Conservation (phyloP, 2,113 vertebrate genomes). For the Benitochromis conjunctus region DNA sequence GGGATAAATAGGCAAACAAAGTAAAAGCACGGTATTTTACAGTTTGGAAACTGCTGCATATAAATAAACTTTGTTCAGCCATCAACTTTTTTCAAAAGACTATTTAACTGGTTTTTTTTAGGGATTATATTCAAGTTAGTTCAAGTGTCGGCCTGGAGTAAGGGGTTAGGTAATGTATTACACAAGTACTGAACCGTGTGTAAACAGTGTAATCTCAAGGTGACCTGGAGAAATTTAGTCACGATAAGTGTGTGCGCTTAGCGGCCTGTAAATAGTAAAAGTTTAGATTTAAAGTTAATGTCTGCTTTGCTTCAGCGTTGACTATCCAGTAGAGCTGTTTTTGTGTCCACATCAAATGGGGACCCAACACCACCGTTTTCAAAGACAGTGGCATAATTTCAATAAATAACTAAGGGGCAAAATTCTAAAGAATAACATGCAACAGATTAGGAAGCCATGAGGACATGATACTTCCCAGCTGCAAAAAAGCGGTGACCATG, state of each 20-base stretch:
- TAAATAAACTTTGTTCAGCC: not conserved
- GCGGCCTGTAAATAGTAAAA: not conserved
- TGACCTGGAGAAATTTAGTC: not conserved
- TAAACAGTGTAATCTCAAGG: conserved; percentile 3
- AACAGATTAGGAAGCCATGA: not conserved
- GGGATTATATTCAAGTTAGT: not conserved
- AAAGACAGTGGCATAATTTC: not conserved
- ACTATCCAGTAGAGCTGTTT: not conserved
- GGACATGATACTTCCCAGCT: not conserved
- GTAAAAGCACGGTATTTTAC: not conserved
- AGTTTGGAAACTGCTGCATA: not conserved
- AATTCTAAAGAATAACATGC: not conserved
- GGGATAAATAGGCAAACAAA: not conserved
- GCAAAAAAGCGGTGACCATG: not conserved
- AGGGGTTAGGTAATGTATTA: not conserved
- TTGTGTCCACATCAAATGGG: not conserved
- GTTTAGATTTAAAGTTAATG: not conserved
- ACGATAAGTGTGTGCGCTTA: conserved; percentile 7
- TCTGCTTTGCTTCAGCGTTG: not conserved
- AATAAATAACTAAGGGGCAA: not conserved
- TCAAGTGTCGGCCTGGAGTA: not conserved
- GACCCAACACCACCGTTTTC: not conserved
- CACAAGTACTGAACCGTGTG: not conserved
- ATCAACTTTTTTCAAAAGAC: not conserved
- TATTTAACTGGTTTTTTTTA: not conserved